Conservation (phyloP, 2,797 vertebrate species). For the Oreochromis mossambicus region DNA sequence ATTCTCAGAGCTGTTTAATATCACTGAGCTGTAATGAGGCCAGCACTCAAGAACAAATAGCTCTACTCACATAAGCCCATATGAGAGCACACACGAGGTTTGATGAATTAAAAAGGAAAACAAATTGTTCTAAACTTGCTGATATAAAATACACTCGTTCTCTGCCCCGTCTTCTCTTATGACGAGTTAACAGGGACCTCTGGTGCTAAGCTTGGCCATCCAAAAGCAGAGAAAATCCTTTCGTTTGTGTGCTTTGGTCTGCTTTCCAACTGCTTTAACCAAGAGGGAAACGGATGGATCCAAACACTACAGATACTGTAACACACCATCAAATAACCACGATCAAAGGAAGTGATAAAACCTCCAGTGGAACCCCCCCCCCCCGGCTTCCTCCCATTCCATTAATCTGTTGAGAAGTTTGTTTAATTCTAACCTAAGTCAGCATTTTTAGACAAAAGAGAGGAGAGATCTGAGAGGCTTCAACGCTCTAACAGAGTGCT, state of each 20-base stretch:
- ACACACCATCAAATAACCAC: constrained; percentile 38
- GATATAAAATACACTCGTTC: constrained; percentile 62
- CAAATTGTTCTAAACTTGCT: constrained; percentile 60
- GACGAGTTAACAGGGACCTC: constrained; percentile 7
- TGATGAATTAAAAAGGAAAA: constrained; percentile 70
- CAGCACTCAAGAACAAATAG: constrained; percentile 46
- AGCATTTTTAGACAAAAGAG: constrained; percentile 19
- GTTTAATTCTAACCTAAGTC: not conserved
- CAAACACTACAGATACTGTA: constrained; percentile 26
- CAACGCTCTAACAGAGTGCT: not conserved
- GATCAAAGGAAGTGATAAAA: constrained; percentile 48
- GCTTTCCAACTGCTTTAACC: constrained; percentile 9
- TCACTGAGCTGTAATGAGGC: constrained; percentile 55
- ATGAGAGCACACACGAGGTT: constrained; percentile 45
- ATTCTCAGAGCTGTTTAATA: constrained; percentile 69
- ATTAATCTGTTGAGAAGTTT: constrained; percentile 20
- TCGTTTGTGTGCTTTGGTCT: constrained; percentile 37
- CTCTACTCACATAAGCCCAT: constrained; percentile 55
- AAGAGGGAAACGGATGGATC: constrained; percentile 2
- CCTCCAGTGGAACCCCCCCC: not conserved
- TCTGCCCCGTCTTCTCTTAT: constrained; percentile 39
- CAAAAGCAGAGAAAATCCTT: constrained; percentile 28
- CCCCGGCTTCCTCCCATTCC: not conserved
- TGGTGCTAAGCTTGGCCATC: not conserved
- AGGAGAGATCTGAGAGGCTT: constrained; percentile 3